Evolutionary conservation across 2,888 invertebrate genomes (phyloP).

Genomic region (Ryuthela nishihirai): DNA sequence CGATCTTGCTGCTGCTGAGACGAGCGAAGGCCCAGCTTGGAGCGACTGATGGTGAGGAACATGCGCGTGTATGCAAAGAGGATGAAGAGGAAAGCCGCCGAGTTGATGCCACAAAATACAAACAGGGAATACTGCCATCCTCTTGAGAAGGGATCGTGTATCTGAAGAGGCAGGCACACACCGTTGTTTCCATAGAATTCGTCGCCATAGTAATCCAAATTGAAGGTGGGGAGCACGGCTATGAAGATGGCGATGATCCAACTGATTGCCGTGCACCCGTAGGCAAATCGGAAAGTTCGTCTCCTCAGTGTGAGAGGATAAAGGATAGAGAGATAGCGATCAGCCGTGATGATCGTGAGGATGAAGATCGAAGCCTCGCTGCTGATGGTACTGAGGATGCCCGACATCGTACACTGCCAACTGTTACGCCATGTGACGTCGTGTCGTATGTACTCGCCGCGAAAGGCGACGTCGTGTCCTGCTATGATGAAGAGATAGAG

Average conservation of each 20-base stretch:
- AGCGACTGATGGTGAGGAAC: slow-evolving; percentile 58
- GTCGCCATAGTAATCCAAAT: slow-evolving; percentile 55
- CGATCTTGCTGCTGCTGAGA: slow-evolving; percentile 59
- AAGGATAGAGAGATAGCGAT: slow-evolving; percentile 60
- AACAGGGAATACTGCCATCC: slow-evolving; percentile 59
- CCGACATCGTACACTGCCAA: slow-evolving; percentile 58
- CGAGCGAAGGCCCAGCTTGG: slow-evolving; percentile 57
- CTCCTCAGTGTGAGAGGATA: slow-evolving; percentile 55
- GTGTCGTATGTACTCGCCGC: slow-evolving; percentile 59
- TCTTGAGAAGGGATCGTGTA: slow-evolving; percentile 57
- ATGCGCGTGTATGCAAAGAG: slow-evolving; percentile 58
- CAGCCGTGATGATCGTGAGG: slow-evolving; percentile 61
- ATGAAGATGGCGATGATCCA: slow-evolving; percentile 56
- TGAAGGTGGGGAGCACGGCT: slow-evolving; percentile 55
- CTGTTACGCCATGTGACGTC: slow-evolving; percentile 60
- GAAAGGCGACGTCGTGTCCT: slow-evolving; percentile 55
- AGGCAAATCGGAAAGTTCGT: slow-evolving; percentile 53
- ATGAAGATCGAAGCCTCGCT: slow-evolving; percentile 62
- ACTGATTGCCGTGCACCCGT: slow-evolving; percentile 50
- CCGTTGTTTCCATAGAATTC: slow-evolving; percentile 62
- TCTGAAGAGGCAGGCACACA: slow-evolving; percentile 60
- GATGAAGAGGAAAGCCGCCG: slow-evolving; percentile 58
- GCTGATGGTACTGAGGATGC: slow-evolving; percentile 60
- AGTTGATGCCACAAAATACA: slow-evolving; percentile 59
- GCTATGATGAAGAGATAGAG: slow-evolving; percentile 61